Conservation (phyloP, 2,113 vertebrate species). For the Oryzias woworae region DNA sequence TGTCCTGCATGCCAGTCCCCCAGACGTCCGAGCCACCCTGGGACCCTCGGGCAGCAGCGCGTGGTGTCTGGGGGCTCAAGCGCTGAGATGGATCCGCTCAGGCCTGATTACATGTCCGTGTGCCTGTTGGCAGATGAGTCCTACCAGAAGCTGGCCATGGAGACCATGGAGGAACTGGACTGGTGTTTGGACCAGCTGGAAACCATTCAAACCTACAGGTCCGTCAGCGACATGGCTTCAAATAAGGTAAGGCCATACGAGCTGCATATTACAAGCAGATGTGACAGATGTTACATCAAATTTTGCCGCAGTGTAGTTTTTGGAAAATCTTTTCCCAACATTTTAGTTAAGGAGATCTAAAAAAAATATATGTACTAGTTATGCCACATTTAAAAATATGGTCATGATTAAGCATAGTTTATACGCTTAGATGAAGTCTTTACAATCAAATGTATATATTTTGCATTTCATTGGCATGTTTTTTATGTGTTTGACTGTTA, state of each 20-base stretch:
- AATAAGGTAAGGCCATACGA: constrained; percentile 63
- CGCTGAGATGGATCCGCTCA: constrained; percentile 56
- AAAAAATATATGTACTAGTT: no score
- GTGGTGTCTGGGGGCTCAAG: constrained; percentile 38
- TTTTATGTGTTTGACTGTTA: not conserved
- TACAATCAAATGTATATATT: no score
- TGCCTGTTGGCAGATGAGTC: constrained; percentile 78
- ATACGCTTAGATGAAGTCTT: no score
- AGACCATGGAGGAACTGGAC: constrained; percentile 77
- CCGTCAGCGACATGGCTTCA: constrained; percentile 76
- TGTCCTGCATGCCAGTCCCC: constrained; percentile 46
- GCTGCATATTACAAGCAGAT: not conserved
- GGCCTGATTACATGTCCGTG: constrained; percentile 71
- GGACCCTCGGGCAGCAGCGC: constrained; percentile 42
- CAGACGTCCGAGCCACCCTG: constrained; percentile 41
- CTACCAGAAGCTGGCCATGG: constrained; percentile 75
- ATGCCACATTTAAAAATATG: no score
- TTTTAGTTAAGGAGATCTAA: no score
- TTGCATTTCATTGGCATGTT: no score
- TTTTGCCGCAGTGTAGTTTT: no score
- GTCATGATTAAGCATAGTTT: no score
- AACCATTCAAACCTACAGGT: constrained; percentile 76
- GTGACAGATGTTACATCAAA: constrained; percentile 1
- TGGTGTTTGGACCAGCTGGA: constrained; percentile 78
- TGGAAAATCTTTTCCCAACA: no score